A percentile compares a stretch with the other conserved stretches of the same genome.
Evolutionary conservation across 2,113 vertebrate species (phyloP).

Genomic region (Zootoca vivipara): DNA sequence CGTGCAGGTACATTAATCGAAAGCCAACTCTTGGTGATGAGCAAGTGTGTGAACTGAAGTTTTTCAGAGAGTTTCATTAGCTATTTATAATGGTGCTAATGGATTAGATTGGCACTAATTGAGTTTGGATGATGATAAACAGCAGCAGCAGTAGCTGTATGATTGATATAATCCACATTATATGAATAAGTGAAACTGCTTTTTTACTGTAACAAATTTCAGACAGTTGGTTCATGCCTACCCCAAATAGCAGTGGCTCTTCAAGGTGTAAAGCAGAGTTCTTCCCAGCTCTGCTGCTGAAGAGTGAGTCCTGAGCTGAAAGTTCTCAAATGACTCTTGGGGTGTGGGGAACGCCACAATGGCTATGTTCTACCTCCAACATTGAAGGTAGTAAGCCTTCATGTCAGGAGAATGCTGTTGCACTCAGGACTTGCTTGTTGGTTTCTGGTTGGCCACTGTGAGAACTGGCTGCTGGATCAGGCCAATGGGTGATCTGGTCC

Average conservation of each 20-base stretch:
- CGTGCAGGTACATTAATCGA: conserved; percentile 17
- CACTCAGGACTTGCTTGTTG: no score
- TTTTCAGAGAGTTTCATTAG: conserved; percentile 19
- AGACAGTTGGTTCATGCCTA: no score
- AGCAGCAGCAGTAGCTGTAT: not conserved
- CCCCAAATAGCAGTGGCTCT: not conserved
- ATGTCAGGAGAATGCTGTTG: no score
- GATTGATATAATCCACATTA: not conserved
- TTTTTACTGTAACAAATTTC: not conserved
- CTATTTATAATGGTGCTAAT: not conserved
- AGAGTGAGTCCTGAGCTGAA: not conserved
- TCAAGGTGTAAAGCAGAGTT: not conserved
- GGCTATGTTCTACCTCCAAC: no score
- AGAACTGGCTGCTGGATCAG: no score
- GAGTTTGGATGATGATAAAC: not conserved
- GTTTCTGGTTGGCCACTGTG: no score
- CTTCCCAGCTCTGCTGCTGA: not conserved
- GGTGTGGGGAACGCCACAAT: no score
- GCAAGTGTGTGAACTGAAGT: conserved; percentile 28
- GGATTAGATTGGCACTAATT: not conserved
- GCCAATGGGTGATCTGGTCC: no score
- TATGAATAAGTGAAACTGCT: not conserved
- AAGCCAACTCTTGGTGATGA: conserved; percentile 12
- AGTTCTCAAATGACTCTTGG: no score
- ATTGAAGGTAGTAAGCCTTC: no score